Evolutionary conservation across 2,888 invertebrate genomes (phyloP).

Genomic region (Volucella inanis): DNA sequence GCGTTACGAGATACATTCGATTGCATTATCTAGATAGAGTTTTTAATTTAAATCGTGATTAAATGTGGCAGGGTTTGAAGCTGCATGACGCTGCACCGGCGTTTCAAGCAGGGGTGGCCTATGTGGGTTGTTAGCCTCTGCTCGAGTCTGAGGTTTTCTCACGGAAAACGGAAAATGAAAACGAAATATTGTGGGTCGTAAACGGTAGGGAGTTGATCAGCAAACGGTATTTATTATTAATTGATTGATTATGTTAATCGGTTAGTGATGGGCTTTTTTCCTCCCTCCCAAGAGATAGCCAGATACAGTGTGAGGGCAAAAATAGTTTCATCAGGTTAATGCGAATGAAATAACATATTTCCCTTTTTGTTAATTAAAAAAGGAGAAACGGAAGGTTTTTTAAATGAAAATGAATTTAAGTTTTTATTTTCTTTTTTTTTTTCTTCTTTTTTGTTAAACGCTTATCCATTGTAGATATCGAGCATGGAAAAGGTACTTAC

Average conservation of each 20-base stretch:
- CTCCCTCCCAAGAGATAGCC: not conserved
- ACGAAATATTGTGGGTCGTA: conserved; percentile 45
- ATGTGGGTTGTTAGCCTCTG: not conserved
- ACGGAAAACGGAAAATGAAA: conserved; percentile 41
- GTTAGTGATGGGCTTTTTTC: conserved; percentile 65
- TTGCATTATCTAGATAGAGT: conserved; percentile 75
- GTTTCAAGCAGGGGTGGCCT: conserved; percentile 12
- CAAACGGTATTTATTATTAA: conserved; percentile 70
- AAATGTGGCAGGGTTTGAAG: conserved; percentile 56
- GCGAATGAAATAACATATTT: conserved; percentile 30
- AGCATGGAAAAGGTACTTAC: too few species aligned
- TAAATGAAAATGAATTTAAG: not conserved
- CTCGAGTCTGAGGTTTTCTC: conserved; percentile 50
- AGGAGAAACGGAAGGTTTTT: not conserved
- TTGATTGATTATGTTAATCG: conserved; percentile 75
- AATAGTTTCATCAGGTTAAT: conserved; percentile 61
- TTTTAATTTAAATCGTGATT: conserved; percentile 75
- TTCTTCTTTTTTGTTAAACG: too few species aligned
- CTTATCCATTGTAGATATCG: too few species aligned
- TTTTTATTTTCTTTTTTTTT: not conserved
- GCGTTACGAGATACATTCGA: conserved; percentile 67
- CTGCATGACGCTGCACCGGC: not conserved
- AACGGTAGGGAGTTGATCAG: conserved; percentile 62
- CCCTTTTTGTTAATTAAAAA: conserved; percentile 49
- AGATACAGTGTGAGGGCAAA: conserved; percentile 27